phyloP scores from a whole-genome alignment of 2,888 invertebrate genomes.

The Spatulosminthurus flaviceps region DNA sequence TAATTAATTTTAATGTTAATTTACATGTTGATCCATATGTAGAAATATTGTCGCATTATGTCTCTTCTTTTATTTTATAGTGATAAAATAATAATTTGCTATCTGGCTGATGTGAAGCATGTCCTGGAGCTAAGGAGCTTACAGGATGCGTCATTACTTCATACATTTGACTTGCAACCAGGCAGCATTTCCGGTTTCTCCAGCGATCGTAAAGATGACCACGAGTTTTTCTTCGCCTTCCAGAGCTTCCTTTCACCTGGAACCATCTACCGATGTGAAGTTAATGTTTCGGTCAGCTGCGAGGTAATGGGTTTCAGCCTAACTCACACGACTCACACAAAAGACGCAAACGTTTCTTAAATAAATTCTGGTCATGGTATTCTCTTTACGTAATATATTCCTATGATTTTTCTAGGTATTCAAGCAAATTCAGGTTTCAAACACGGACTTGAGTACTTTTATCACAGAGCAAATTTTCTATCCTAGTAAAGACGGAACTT shows the following conservation, averaged over 20 bases:
- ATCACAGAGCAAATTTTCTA: conserved; percentile 92
- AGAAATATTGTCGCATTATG: too few relatives aligned
- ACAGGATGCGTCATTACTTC: neutral
- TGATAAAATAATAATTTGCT: neutral
- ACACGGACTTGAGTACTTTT: conserved; percentile 69
- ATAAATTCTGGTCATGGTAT: too few relatives aligned
- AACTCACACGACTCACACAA: too few relatives aligned
- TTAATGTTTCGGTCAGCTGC: neutral
- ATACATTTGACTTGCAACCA: conserved; percentile 23
- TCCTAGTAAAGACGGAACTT: conserved; percentile 89
- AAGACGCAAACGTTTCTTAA: too few relatives aligned
- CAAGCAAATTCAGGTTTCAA: conserved; percentile 64
- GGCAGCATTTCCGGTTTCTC: conserved; percentile 31
- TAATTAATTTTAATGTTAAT: too few relatives aligned
- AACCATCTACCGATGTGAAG: conserved; percentile 28
- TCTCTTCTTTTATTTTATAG: too few relatives aligned
- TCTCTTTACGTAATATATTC: neutral
- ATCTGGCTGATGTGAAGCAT: conserved; percentile 15
- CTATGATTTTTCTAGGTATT: conserved; percentile 68
- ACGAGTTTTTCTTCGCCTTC: conserved; percentile 41
- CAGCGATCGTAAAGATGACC: conserved; percentile 33
- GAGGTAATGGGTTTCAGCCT: conserved; percentile 12
- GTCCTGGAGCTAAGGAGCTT: conserved; percentile 30
- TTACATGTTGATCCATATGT: too few relatives aligned
- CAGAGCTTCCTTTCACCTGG: conserved; percentile 36